Conservation (phyloP, 2,888 invertebrate species). For the Reticulitermes lucifugus region DNA sequence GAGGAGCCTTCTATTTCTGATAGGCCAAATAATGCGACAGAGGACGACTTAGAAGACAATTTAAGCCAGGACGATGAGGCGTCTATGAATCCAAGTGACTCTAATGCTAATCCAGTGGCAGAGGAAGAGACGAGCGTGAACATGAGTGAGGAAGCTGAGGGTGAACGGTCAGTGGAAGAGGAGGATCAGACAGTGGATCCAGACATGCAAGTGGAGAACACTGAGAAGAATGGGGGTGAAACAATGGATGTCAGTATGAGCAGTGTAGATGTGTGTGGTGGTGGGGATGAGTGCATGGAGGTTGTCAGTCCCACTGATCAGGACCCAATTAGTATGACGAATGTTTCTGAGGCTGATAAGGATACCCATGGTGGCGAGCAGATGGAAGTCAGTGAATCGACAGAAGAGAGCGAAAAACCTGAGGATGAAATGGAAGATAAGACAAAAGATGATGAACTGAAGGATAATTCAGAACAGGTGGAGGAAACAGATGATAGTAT, state of each 20-base stretch:
- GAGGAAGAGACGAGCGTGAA: constrained; percentile 24
- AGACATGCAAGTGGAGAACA: constrained; percentile 29
- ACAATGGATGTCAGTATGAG: constrained; percentile 28
- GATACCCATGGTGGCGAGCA: not conserved
- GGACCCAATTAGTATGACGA: constrained; percentile 42
- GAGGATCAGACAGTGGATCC: constrained; percentile 28
- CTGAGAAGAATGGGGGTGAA: constrained; percentile 7
- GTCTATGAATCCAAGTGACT: constrained; percentile 27
- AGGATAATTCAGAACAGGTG: constrained; percentile 28
- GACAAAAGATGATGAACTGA: constrained; percentile 56
- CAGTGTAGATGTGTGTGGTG: constrained; percentile 16
- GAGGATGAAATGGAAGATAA: constrained; percentile 59
- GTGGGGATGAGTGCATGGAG: constrained; percentile 46
- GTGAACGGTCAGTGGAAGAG: constrained; percentile 5
- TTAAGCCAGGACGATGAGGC: constrained; percentile 23
- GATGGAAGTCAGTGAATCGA: constrained; percentile 54
- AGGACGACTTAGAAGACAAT: constrained; percentile 25
- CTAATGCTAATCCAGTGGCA: constrained; percentile 3
- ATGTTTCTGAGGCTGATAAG: constrained; percentile 17
- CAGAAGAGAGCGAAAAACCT: constrained; percentile 57
- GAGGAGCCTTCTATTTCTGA: not conserved
- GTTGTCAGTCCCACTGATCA: constrained; percentile 37
- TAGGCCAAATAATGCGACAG: not conserved
- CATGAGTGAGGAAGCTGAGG: constrained; percentile 24
- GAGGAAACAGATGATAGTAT: constrained; percentile 49